Percentiles rank a stretch among this genome's conserved stretches.
phyloP scores from a whole-genome alignment of 2,888 invertebrate genomes.

The Sinhomidia bicolor region DNA sequence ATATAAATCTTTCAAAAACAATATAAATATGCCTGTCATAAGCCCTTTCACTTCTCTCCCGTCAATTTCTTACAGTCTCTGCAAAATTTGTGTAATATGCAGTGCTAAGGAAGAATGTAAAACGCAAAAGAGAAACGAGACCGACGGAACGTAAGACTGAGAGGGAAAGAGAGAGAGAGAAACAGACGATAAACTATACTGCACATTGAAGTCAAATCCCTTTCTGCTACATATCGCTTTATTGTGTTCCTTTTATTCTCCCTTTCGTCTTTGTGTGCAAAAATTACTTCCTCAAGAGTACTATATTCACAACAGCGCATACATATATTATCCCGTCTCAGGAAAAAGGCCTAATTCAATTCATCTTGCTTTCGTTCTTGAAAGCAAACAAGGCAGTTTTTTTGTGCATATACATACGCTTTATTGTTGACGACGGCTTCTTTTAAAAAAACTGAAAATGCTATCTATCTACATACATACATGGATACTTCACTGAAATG shows the following conservation, averaged over 20 bases:
- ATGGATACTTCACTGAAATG: no score
- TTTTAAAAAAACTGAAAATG: not conserved
- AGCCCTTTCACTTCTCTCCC: slow-evolving; percentile 60
- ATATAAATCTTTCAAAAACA: slow-evolving; percentile 70
- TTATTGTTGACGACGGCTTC: not conserved
- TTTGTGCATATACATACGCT: not conserved
- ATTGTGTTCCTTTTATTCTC: slow-evolving; percentile 4
- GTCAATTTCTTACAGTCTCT: slow-evolving; percentile 27
- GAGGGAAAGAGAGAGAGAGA: not conserved
- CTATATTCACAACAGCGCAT: not conserved
- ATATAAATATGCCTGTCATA: slow-evolving; percentile 66
- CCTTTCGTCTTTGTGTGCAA: slow-evolving; percentile 16
- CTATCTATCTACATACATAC: not conserved
- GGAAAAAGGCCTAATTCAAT: slow-evolving; percentile 25
- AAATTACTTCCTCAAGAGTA: slow-evolving; percentile 20
- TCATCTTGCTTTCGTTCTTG: slow-evolving; percentile 1
- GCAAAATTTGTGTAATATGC: slow-evolving; percentile 24
- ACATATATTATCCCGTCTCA: not conserved
- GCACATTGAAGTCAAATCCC: not conserved
- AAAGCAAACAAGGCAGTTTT: not conserved
- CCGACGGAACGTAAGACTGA: not conserved
- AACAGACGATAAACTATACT: not conserved
- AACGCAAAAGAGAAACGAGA: not conserved
- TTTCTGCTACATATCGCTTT: slow-evolving; percentile 16
- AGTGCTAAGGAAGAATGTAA: not conserved